Base-by-base conservation (phyloP, 2,113 vertebrate genomes). In the Myotis lucifugus region DNA sequence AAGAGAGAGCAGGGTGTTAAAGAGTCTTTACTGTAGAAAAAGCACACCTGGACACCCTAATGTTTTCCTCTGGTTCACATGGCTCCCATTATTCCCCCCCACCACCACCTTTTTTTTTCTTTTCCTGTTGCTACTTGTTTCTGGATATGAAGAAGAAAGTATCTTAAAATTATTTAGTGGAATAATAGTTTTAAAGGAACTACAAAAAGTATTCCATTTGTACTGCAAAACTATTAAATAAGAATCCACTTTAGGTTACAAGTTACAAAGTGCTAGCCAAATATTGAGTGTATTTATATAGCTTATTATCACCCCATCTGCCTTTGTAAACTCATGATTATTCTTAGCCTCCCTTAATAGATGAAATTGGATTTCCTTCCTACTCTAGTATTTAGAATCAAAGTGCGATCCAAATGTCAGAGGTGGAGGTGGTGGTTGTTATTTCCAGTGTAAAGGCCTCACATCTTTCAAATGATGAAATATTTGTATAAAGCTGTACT, bases 91-190 rank as follows among this genome's bases (percentile, higher is more conserved):
- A 73, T 48, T 67, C 19, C 11, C 4, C 27, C 11, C 61, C 27
- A 8, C 46, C 10, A 8, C 25, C 27, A 8, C 48, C 18, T 56
- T 8, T 83, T 42, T 85, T 25, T 48, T 82, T 46, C 82, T 27
- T 54, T 82, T 85, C 10, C n/a, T 86, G 15, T 85, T 90, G 32
- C 54, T 83, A 54, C 6, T 82, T 94, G 23, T 82, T 93, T 95
- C 40, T 78, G 32, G 64, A 88, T 72, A 18, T 21, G 8, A 96
- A 88, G 18, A 10, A 67, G 5, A 40, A 70, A 73, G 6, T 82
- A 66, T 74, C 54, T 56, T 85, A 48, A 88, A 91, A 83, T 95
- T 89, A 85, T 76, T 82, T 91, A 50, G 76, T 37, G 42, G 46
- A 69, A 90, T 13, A 56, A 69, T 6, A 77, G 25, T 79, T 82